Evolutionary conservation across 2,113 vertebrate genomes (phyloP).

Genomic region (Cyanoderma ruficeps): DNA sequence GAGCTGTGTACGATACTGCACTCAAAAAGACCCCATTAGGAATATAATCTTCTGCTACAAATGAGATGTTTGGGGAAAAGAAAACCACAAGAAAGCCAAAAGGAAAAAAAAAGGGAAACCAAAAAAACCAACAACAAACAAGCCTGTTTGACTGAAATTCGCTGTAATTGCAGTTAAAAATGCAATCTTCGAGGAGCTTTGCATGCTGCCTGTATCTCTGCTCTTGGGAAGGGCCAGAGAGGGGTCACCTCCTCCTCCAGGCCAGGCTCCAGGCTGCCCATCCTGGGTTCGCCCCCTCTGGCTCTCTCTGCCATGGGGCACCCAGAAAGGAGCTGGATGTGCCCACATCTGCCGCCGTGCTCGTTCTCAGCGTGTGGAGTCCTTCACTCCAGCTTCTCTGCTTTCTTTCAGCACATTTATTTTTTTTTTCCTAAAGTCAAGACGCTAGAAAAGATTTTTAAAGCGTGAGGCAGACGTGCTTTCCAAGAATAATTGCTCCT

Average conservation of each 20-base stretch:
- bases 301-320: not conserved
- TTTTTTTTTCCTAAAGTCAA: not conserved
- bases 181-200: not conserved
- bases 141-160: not conserved
- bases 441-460: slow-evolving; percentile 2
- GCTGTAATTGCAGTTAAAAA: not conserved
- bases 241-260: not conserved
- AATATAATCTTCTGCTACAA: slow-evolving; percentile 58
- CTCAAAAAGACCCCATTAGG: slow-evolving; percentile 38
- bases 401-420: not conserved
- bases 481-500: slow-evolving; percentile 64
- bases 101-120: not conserved
- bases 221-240: not conserved
- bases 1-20: slow-evolving; percentile 32
- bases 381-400: not conserved
- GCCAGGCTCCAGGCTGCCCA: not conserved
- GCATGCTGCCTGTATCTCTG: not conserved
- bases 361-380: not conserved
- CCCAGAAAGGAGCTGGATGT: accelerated
- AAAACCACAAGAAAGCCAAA: not conserved
- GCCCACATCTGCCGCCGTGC: not conserved
- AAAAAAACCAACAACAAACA: not conserved
- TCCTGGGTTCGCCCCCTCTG: not conserved
- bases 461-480: slow-evolving; percentile 31
- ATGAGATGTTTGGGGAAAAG: slow-evolving; percentile 30